Percentiles rank a stretch among this genome's conserved stretches.
These are phyloP conservation scores for Calephelis perditalis DNA, from an alignment of 2,888 invertebrate species.

Conservation along the genomic window DNA sequence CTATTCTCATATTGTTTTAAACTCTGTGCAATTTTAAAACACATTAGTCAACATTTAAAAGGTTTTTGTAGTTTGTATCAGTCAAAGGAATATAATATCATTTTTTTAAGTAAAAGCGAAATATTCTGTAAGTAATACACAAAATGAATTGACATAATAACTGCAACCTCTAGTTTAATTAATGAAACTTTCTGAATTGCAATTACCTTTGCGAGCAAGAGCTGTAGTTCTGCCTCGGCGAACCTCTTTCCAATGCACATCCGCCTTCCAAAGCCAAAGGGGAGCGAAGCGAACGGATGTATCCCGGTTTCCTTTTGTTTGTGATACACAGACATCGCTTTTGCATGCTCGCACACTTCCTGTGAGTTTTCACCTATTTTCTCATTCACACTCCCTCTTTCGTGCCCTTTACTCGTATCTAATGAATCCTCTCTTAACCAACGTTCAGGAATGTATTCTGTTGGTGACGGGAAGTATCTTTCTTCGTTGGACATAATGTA, in stretches of 20 bases:
- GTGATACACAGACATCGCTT: conserved; percentile 41
- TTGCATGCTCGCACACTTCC: conserved; percentile 26
- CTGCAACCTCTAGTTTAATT: neutral
- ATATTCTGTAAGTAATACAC: too few species aligned
- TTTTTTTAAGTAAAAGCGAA: too few species aligned
- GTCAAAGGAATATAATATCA: too few species aligned
- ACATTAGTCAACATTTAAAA: too few species aligned
- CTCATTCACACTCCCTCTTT: neutral
- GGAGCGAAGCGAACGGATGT: conserved; percentile 86
- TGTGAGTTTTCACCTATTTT: conserved; percentile 18
- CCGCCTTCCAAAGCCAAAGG: conserved; percentile 86
- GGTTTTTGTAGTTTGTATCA: too few species aligned
- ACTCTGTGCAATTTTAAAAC: too few species aligned
- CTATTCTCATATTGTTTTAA: too few species aligned
- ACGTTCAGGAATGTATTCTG: conserved; percentile 85
- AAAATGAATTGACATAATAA: neutral
- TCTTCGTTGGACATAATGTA: conserved; percentile 85
- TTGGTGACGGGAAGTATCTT: conserved; percentile 84
- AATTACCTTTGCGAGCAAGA: conserved; percentile 83
- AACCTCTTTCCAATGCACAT: conserved; percentile 89
- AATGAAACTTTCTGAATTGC: neutral
- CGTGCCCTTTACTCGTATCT: conserved; percentile 14
- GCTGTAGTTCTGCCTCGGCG: conserved; percentile 88
- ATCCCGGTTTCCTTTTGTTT: conserved; percentile 78
- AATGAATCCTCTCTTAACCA: conserved; percentile 80